Percentiles rank a stretch among this genome's conserved stretches.
These are phyloP conservation scores for Drosophila triauraria DNA, from an alignment of 1,140 invertebrate genomes.

Conservation along the genomic window DNA sequence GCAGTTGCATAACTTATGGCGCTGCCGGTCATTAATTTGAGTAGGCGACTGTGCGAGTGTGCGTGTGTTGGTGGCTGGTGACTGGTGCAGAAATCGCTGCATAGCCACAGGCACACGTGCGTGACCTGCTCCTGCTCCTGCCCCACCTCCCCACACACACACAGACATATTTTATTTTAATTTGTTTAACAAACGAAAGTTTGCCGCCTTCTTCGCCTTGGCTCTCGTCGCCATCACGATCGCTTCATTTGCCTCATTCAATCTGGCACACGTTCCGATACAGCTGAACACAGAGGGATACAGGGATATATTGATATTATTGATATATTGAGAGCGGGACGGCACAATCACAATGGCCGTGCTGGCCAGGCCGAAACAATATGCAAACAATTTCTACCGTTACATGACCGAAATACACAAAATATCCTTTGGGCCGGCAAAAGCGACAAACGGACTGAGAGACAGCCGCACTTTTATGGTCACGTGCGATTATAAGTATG, in stretches of 20 bases:
- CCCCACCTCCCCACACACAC: conserved; percentile 1
- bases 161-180: conserved; percentile 74
- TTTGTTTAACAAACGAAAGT: conserved; percentile 74
- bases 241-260: conserved; percentile 82
- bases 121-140: conserved; percentile 49
- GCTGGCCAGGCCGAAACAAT: conserved; percentile 68
- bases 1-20: conserved; percentile 80
- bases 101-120: conserved; percentile 77
- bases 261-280: conserved; percentile 72
- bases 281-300: background rate
- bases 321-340: conserved; percentile 17
- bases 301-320: conserved; percentile 10
- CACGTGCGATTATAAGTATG: conserved; percentile 64
- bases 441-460: conserved; percentile 37
- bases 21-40: conserved; percentile 76
- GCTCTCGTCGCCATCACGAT: conserved; percentile 63
- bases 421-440: conserved; percentile 29
- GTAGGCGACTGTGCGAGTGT: background rate
- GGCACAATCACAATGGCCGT: conserved; percentile 69
- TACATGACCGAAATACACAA: conserved; percentile 81
- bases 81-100: conserved; percentile 53
- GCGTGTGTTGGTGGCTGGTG: background rate
- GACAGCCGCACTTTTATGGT: conserved; percentile 66
- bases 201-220: conserved; percentile 24
- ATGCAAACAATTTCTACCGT: conserved; percentile 81